Base-by-base conservation (phyloP, 1,140 invertebrate genomes). In the Pantala flavescens region DNA sequence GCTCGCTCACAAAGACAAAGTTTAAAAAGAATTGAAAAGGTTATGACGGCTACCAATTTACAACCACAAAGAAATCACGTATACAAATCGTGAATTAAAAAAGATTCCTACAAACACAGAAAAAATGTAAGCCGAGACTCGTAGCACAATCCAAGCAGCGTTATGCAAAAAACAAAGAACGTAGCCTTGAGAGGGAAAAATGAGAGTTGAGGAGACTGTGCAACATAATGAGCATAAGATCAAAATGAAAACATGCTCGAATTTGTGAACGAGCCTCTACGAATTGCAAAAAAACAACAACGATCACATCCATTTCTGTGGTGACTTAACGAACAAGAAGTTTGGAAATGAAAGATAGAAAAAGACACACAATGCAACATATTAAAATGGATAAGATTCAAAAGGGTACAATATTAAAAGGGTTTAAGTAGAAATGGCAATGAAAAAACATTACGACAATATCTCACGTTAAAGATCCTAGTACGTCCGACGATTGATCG, bases 361-460 rank as follows among this genome's bases (percentile, higher is more conserved):
- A 63, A 63, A 63, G n/a, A 63, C 49, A 63, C 49, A 63, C 49
- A 63, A 63, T 16, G 49, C 49, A 63, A 63, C 49, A 63, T 63
- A 63, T 63, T 63, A 63, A 63, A 63, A 63, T 63, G 3, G 49
- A 63, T 63, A 63, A 63, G 49, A 63, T 63, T 63, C n/a, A 63
- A 63, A 63, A 63, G 14, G 49, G 49, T 16, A 63, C 14, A 21
- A 63, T 5, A 16, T 19, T 21, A 19, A 21, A 63, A 63, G n/a
- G 49, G 49, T 16, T 63, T 63, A 19, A 63, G 49, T 63, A 63
- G 49, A 63, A 63, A 63, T 63, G 1, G n/a, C 49, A 63, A 36
- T 63, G 3, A 19, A 16, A 63, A 19, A 63, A 63, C 5, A 63
- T 21, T 7, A 63, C 49, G 49, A 63, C 49, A 63, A 63, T 36